Evolutionary conservation across 35 echinoderm and acorn worm genomes (phyloP).

Genomic region (Ophiothrix spiculata): DNA sequence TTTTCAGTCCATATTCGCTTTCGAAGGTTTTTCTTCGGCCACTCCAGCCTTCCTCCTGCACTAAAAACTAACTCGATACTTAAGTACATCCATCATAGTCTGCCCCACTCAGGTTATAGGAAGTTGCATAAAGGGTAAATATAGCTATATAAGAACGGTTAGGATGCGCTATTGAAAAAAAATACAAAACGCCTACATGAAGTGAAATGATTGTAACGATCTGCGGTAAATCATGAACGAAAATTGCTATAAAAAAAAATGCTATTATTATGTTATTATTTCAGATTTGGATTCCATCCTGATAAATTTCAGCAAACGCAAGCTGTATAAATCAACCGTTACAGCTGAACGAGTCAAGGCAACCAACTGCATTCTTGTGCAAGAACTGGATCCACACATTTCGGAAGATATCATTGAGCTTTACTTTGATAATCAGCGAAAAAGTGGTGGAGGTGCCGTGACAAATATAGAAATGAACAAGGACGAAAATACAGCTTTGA

Average conservation of each 20-base stretch:
- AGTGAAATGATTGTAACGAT: background rate
- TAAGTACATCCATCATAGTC: too few species aligned
- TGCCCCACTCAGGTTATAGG: too few species aligned
- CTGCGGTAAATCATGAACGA: background rate
- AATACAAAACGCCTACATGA: background rate
- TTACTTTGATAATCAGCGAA: constrained; percentile 44
- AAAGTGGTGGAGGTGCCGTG: constrained; percentile 36
- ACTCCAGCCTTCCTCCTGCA: too few species aligned
- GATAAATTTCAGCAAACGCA: background rate
- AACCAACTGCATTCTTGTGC: background rate
- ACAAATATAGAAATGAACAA: constrained; percentile 4
- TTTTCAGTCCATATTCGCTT: background rate
- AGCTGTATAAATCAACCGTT: background rate
- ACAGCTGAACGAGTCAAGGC: background rate
- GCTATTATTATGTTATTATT: background rate
- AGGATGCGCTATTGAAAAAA: background rate
- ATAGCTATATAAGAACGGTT: too few species aligned
- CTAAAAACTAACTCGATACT: too few species aligned
- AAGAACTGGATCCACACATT: background rate
- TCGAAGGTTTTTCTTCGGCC: too few species aligned
- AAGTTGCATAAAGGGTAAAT: too few species aligned
- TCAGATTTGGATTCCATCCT: background rate
- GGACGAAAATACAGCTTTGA: background rate
- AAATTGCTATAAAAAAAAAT: background rate
- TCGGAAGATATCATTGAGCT: constrained; percentile 27